Evolutionary conservation across 2,888 invertebrate genomes (phyloP).

Genomic region (Chymomyza amoena): DNA sequence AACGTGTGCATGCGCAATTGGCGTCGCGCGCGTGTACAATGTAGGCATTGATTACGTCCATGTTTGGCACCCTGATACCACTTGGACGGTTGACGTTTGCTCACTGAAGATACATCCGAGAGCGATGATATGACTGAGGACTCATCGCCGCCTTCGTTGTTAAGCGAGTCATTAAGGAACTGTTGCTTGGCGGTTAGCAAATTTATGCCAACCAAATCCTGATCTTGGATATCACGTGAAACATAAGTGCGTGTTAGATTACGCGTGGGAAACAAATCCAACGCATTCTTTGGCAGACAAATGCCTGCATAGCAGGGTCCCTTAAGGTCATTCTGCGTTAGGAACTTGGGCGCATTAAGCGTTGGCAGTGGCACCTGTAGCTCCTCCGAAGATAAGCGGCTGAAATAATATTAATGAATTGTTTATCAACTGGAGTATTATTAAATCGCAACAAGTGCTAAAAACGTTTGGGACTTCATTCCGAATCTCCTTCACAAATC

Average conservation of each 20-base stretch:
- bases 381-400: slow-evolving; percentile 73
- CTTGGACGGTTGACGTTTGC: slow-evolving; percentile 72
- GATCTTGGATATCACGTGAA: slow-evolving; percentile 77
- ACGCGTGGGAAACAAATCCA: slow-evolving; percentile 76
- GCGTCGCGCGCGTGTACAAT: slow-evolving; percentile 74
- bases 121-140: slow-evolving; percentile 78
- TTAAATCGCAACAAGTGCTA: no score
- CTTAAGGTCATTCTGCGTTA: slow-evolving; percentile 74
- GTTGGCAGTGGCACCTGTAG: slow-evolving; percentile 74
- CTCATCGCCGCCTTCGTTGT: slow-evolving; percentile 76
- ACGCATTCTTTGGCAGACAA: slow-evolving; percentile 78
- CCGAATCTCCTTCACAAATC: not conserved
- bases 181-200: slow-evolving; percentile 73
- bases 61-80: slow-evolving; percentile 74
- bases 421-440: not conserved
- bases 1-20: slow-evolving; percentile 29
- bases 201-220: slow-evolving; percentile 75
- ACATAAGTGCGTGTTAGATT: slow-evolving; percentile 77
- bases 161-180: slow-evolving; percentile 76
- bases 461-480: no score
- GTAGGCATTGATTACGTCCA: slow-evolving; percentile 75
- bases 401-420: slow-evolving; percentile 13
- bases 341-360: slow-evolving; percentile 75
- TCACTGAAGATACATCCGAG: slow-evolving; percentile 78
- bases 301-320: slow-evolving; percentile 79